Conservation (phyloP, 1,140 invertebrate species). For the Calycopis cecrops region DNA sequence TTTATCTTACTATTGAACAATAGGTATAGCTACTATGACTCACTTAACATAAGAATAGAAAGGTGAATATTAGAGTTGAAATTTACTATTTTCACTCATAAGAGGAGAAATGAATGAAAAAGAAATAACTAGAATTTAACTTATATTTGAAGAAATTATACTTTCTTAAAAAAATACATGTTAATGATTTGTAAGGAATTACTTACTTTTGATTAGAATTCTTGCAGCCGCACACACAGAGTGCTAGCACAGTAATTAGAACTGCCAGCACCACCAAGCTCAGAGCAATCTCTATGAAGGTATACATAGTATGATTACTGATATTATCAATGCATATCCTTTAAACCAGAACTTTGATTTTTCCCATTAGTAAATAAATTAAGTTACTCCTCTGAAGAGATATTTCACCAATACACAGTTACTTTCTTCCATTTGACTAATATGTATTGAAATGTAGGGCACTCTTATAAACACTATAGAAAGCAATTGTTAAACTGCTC, state of each 20-base stretch:
- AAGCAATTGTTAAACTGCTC: not conserved
- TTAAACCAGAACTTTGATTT: slow-evolving; percentile 24
- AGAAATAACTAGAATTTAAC: no score
- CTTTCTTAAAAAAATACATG: no score
- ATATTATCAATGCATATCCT: slow-evolving; percentile 39
- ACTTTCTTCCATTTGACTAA: slow-evolving; percentile 15
- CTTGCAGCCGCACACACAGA: slow-evolving; percentile 70
- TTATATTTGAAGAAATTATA: no score
- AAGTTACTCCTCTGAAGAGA: slow-evolving; percentile 13
- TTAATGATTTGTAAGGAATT: not conserved
- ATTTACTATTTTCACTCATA: no score
- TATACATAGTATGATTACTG: slow-evolving; percentile 61
- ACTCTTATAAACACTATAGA: slow-evolving; percentile 4
- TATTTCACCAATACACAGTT: slow-evolving; percentile 13
- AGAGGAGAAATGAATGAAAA: no score
- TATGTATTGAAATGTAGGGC: slow-evolving; percentile 9
- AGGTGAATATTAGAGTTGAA: no score
- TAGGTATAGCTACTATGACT: no score
- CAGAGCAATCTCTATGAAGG: slow-evolving; percentile 59
- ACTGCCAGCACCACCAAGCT: slow-evolving; percentile 58
- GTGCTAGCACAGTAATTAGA: slow-evolving; percentile 55
- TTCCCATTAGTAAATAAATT: slow-evolving; percentile 38
- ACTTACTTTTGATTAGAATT: slow-evolving; percentile 73
- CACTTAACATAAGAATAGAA: no score
- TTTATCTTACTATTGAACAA: no score